A percentile compares a stretch with the other conserved stretches of the same genome.
These are phyloP conservation scores for Dallia pectoralis DNA, from an alignment of 2,797 vertebrate species.

Conservation along the genomic window DNA sequence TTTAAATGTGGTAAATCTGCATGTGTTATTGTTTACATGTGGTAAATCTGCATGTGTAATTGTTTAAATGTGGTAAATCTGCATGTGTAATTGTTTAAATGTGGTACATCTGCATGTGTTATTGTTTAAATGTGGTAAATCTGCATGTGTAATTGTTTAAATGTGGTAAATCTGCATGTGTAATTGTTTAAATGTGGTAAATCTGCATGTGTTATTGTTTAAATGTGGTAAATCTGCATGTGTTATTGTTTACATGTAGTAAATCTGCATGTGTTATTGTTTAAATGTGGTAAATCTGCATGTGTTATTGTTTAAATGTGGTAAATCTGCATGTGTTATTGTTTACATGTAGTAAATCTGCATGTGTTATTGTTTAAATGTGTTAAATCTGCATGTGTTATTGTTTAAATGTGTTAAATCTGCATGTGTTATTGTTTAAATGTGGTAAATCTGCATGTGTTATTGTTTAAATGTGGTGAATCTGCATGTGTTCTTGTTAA, in stretches of 20 bases:
- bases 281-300: too few relatives aligned
- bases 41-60: neutral
- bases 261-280: too few relatives aligned
- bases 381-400: neutral
- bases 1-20: neutral
- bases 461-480: slow-evolving; percentile 13
- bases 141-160: too few relatives aligned
- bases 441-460: neutral
- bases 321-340: neutral
- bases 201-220: too few relatives aligned
- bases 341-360: neutral
- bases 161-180: too few relatives aligned
- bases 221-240: too few relatives aligned
- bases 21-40: slow-evolving; percentile 13
- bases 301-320: neutral
- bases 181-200: too few relatives aligned
- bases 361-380: slow-evolving; percentile 2
- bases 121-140: too few relatives aligned
- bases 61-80: too few relatives aligned
- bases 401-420: neutral
- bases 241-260: too few relatives aligned
- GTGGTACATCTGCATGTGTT: too few relatives aligned
- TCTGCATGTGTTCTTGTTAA: neutral
- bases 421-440: neutral
- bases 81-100: too few relatives aligned